Base-by-base conservation (phyloP, 2,888 invertebrate species). In the Phasia obesa region DNA sequence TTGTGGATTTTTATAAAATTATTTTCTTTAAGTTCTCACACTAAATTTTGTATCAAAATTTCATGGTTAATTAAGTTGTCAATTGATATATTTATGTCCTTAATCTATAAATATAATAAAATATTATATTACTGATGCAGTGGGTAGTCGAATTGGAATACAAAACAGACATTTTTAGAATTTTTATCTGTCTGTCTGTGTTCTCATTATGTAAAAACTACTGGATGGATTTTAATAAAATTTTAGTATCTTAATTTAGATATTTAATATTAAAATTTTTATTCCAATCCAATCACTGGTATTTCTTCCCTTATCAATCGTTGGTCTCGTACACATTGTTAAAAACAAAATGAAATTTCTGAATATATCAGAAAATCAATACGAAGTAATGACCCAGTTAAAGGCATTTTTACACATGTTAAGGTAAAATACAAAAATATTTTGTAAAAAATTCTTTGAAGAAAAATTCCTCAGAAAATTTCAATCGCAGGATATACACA, bases 351-450 rank as follows among this genome's bases (percentile, higher is more conserved):
- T 23, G 23, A 59, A 31, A 49, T 31, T 44, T 35, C 1, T 0
- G 17, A 67, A 38, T 19, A 27, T 5, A 31, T 51, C 44, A 27
- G 13, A 17, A 76, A 75, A 81, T 76, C 75, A 65, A 70, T 70
- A 70, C 19, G 27, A 76, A 76, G 69, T 70, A 81, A 81, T 76
- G 75, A 76, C 75, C 75, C 62, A 76, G 70, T 70, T 81, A 51
- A 75, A 64, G 31, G n/a, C 57, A 75, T 70, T 70, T 74, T 51
- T 62, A 38, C 59, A 62, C 55, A 53, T 49, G 55, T 74, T 67
- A 53, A 74, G 67, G 60, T 69, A 44, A 60, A 80, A 67, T 69
- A 62, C 25, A 53, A 47, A 60, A 77, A 55, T 70, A 44, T 64
- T 77, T 77, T 47, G 47, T 47, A 25, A 60, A 15, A 49, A 31